Conservation (phyloP, 2,113 vertebrate species). For the Lutjanus erythropterus region DNA sequence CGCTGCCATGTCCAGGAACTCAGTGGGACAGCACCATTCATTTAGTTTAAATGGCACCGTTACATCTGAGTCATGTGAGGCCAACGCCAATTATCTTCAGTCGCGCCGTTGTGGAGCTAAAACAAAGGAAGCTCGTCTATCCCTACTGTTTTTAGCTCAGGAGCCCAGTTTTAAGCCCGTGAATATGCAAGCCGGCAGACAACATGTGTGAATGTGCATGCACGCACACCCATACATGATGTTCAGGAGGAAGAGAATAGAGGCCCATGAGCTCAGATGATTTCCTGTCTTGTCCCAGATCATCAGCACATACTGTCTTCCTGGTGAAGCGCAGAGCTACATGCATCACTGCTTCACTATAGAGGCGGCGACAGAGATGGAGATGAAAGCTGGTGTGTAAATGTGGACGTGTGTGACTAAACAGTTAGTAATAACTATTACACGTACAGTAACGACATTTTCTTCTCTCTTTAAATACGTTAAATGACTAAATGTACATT, state of each 20-base stretch:
- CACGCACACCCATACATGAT: not conserved
- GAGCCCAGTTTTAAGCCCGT: slow-evolving; percentile 46
- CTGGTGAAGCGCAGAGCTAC: slow-evolving; percentile 41
- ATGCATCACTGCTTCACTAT: slow-evolving; percentile 57
- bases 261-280: slow-evolving; percentile 51
- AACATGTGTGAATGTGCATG: slow-evolving; percentile 5
- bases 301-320: slow-evolving; percentile 68
- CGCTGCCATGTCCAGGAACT: slow-evolving; percentile 44
- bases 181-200: slow-evolving; percentile 53
- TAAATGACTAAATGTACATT: not conserved
- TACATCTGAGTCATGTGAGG: slow-evolving; percentile 57
- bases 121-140: slow-evolving; percentile 64
- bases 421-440: not conserved
- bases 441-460: not conserved
- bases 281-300: slow-evolving; percentile 64
- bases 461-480: not conserved
- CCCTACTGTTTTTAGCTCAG: slow-evolving; percentile 47
- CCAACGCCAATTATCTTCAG: slow-evolving; percentile 64
- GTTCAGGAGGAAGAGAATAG: slow-evolving; percentile 16
- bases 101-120: slow-evolving; percentile 30
- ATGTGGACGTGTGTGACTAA: slow-evolving; percentile 14
- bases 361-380: slow-evolving; percentile 13
- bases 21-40: slow-evolving; percentile 37
- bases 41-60: slow-evolving; percentile 38
- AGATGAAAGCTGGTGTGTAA: not conserved